Evolutionary conservation across 2,113 vertebrate species (phyloP), one percentile per base, ranked within the genome.

Genomic region (Megaleporinus macrocephalus): DNA sequence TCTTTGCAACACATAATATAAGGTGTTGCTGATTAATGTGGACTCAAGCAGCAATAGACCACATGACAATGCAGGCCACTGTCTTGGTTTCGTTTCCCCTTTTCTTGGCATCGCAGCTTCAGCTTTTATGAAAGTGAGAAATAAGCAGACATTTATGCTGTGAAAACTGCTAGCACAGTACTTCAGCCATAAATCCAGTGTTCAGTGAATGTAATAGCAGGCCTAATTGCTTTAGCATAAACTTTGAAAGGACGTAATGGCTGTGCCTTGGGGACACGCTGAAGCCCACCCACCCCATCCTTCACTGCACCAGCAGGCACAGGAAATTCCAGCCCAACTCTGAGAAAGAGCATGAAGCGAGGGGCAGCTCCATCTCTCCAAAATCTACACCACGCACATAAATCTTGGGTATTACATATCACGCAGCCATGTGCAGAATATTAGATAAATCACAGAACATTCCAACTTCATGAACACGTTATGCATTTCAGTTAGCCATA

Each of bases 321-420:
- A 78, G 75, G 82, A 86, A 79, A 86, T 84, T 86, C 85, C 79
- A 78, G 33, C 79, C 47, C 68, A 24, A 51, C 69, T 44, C 78
- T 68, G 85, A 76, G 51, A 69, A 73, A 70, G 47, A 81, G 76
- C 79, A 81, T 81, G 75, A 83, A 70, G 80, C 70, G 63, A 5
- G 10, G 78, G 65, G 30, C 30, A 55, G 22, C 72, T 83, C 47
- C 55, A 74, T 62, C 73, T 80, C 53, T 73, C 73, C 53, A 53
- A 62, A 69, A 36, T 71, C 75, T 81, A 78, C 63, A 55, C 51
- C 49, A 33, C 62, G 29, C 33, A 33, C 70, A 77, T 77, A 73
- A 24, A 73, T 80, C 79, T 49, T 51, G 12, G 26, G 27, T 36
- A 36, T 73, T 51, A 36, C 62, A 73, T 33, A 69, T 68, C 20